Conservation (phyloP, 2,113 vertebrate genomes). For the Cyanocitta stelleri region DNA sequence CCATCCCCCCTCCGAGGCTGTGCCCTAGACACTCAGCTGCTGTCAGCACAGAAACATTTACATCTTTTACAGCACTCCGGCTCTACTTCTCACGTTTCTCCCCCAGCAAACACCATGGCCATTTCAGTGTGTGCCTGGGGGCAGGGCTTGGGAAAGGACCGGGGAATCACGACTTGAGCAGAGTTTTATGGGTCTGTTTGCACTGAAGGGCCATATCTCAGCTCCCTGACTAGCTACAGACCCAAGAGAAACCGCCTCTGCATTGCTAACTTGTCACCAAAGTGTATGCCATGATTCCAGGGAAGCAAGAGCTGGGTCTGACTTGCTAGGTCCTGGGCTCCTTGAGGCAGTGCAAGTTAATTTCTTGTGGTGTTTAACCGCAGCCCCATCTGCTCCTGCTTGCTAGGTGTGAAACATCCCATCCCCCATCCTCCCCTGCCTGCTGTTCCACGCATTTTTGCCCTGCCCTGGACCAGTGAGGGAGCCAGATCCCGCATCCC, state of each 20-base stretch:
- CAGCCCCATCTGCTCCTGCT: slow-evolving; percentile 15
- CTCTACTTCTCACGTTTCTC: slow-evolving; percentile 36
- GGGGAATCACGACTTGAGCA: background rate
- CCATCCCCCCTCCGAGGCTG: slow-evolving; percentile 50
- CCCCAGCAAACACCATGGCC: slow-evolving; percentile 4
- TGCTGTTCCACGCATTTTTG: background rate
- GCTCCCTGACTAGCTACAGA: slow-evolving; percentile 7
- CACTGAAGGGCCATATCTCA: slow-evolving; percentile 6
- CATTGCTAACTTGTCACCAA: background rate
- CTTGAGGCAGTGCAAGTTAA: background rate
- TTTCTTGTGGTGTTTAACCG: background rate
- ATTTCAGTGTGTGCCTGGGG: background rate
- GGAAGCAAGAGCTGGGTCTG: background rate
- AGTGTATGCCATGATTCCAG: background rate
- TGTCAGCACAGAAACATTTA: slow-evolving; percentile 74
- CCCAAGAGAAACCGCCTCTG: background rate
- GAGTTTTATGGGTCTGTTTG: background rate
- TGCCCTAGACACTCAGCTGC: slow-evolving; percentile 82
- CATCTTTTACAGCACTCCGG: slow-evolving; percentile 75
- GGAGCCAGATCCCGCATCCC: background rate
- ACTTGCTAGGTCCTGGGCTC: background rate
- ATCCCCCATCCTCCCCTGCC: background rate
- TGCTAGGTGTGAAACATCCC: slow-evolving; percentile 46
- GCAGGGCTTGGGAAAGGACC: background rate
- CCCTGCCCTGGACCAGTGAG: background rate